These are phyloP conservation scores for Scolopax mira DNA, from an alignment of 2,113 vertebrate species.

Conservation along the genomic window DNA sequence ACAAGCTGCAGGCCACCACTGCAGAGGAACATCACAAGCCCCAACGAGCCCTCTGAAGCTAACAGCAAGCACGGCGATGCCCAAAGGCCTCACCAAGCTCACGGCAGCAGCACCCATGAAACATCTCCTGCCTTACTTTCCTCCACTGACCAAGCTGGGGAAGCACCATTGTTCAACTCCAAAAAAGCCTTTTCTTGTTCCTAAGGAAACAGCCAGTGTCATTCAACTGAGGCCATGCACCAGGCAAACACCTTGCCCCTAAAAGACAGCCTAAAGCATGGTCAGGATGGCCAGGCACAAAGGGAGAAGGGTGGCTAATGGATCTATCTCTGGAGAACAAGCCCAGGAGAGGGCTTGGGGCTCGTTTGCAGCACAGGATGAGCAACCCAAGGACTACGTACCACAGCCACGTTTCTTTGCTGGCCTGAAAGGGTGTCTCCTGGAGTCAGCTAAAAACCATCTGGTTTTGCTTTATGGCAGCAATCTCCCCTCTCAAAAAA, in stretches of 20 bases:
- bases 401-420: neutral
- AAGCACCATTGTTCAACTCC: neutral
- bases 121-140: neutral
- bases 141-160: neutral
- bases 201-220: neutral
- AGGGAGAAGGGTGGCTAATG: neutral
- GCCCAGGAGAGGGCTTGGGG: accelerated
- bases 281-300: neutral
- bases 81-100: neutral
- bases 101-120: accelerated
- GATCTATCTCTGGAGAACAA: accelerated
- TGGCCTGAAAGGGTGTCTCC: neutral
- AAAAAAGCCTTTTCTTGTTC: neutral
- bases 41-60: neutral
- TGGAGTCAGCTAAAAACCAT: neutral
- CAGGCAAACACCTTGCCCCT: neutral
- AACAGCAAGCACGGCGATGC: neutral
- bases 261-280: neutral
- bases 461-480: neutral
- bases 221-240: neutral
- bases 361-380: accelerated
- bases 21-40: neutral
- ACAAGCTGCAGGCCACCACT: neutral
- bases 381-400: neutral
- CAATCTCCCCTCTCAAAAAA: neutral